phyloP scores from a whole-genome alignment of 2,797 vertebrate species.

The Lophius americanus region DNA sequence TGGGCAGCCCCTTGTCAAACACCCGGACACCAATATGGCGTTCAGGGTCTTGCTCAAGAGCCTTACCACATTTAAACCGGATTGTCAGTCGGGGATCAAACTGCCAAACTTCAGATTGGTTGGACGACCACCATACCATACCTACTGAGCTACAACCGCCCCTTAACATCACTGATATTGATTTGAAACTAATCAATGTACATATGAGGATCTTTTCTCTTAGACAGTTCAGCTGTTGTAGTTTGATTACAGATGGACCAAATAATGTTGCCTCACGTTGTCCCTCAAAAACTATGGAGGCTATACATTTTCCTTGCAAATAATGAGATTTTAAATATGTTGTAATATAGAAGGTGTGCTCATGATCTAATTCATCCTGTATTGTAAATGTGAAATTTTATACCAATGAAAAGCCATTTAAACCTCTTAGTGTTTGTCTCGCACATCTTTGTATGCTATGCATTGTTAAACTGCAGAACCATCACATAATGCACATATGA shows the following conservation, averaged over 20 bases:
- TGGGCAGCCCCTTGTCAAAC: too few relatives aligned
- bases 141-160: too few relatives aligned
- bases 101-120: too few relatives aligned
- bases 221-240: background rate
- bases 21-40: too few relatives aligned
- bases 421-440: background rate
- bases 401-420: slow-evolving; percentile 25
- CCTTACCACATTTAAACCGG: too few relatives aligned
- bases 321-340: too few relatives aligned
- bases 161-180: too few relatives aligned
- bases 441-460: background rate
- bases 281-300: background rate
- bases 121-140: too few relatives aligned
- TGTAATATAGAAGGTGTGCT: background rate
- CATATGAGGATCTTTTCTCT: background rate
- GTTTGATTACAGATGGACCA: background rate
- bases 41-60: too few relatives aligned
- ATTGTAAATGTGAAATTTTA: slow-evolving; percentile 9
- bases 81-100: too few relatives aligned
- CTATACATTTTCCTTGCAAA: background rate
- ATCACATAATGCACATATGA: background rate
- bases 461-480: background rate
- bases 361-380: background rate
- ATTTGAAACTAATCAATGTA: background rate
- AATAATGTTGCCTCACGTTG: background rate